Evolutionary conservation across 1,140 invertebrate species (phyloP), one percentile per base, ranked within the genome.

Genomic region (Zelostemma sp.): DNA sequence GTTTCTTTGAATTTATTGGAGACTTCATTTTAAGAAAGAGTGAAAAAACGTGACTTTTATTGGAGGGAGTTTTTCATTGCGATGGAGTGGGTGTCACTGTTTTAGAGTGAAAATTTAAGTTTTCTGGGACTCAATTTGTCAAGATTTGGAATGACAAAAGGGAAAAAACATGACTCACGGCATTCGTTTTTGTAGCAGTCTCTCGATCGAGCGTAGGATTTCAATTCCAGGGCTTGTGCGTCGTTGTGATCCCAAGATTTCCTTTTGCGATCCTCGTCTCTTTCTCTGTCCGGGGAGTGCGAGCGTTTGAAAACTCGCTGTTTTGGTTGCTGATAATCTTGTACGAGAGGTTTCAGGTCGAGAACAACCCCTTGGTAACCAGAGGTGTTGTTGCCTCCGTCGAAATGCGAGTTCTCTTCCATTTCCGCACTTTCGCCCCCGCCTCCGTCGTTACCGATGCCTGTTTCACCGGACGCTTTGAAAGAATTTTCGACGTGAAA

Each of bases 391-490:
- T 53, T 70, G 40, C 63, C 63, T 50, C 56, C 73, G 18, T 49
- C 72, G 49, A 71, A 76, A 14, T 73, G 73, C 14, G 71, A 66
- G 67, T 79, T 80, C 54, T 84, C 82, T 47, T 85, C 81, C 78
- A 83, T 84, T 66, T 83, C 81, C 54, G 72, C 51, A 45, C 53
- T 74, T 0, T 77, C 72, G 33, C 73, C 51, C 19, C 62, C 68
- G 21, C 72, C 71, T 1, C 60, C 68, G 16, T 64, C 73, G 17
- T 53, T 66, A 62, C 66, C 73, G 45, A 61, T 47, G 28, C 63
- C 74, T 25, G 71, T 65, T 40, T 60, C 77, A 53, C 76, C 73
- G 21, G 66, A 69, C 18, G 73, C 67, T 71, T 84, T 83, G 51
- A n/a, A n/a, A n/a, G n/a, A n/a, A n/a, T n/a, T n/a, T n/a, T n/a